Evolutionary conservation across 2,888 invertebrate species (phyloP), one percentile per base, ranked within the genome.

Genomic region (Euproctis similis): DNA sequence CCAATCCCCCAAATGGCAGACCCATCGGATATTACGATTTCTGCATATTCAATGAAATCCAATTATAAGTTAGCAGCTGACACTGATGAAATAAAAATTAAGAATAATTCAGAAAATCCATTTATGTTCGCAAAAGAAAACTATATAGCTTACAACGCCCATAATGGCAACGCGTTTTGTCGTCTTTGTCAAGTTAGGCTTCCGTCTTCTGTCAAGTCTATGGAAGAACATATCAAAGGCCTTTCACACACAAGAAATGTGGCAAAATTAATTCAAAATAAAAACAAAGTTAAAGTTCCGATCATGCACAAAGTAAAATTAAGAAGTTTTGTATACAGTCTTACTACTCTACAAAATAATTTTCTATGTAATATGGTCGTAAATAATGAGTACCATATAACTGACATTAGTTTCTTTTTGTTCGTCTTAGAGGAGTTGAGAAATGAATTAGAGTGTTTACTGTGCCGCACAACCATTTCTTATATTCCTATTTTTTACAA

Each of bases 201-300:
- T 2, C 53, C 57, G 1, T 50, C 54, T 1, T 36, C 50, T 2
- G 11, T 61, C 2, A 43, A 39, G 6, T 41, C 44, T 10, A 53
- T 68, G 50, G 52, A 52, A 26, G 60, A 66, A 30, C 67, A 68
- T 25, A 49, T 60, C 0, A 14, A 33, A 4, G 67, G 63, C 6
- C 39, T 31, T 5, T 29, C 28, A 1, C 70, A 70, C 28, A 57
- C 41, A 17, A 53, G 26, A 22, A 47, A 37, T 14, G 14, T 39
- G 3, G 8, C 13, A 13, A n/a, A n/a, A n/a, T n/a, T n/a, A n/a
- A n/a, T n/a, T n/a, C n/a, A n/a, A n/a, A 28, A 12, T 4, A 2
- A 11, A 5, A 3, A 8, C 2, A 28, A 27, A 13, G 26, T 67
- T 2, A 25, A 8, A 14, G 14, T 4, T 4, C 14, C 14, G 14